These are phyloP conservation scores for Chydorus sphaericus DNA, from an alignment of 2,888 invertebrate species.

Conservation along the genomic window DNA sequence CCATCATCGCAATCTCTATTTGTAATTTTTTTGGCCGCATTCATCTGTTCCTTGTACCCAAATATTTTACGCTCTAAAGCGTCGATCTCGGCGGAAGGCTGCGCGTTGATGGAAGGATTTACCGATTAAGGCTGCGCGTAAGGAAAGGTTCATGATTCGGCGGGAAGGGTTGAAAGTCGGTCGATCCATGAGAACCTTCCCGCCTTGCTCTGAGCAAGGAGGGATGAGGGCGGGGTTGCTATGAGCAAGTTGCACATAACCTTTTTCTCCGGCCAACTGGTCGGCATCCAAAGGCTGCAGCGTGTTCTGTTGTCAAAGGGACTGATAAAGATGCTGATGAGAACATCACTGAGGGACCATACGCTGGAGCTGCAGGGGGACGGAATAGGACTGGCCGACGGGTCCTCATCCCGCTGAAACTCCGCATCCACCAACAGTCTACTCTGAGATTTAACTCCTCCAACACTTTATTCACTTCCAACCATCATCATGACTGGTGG, in stretches of 20 bases:
- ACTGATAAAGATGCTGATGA: conserved; percentile 95
- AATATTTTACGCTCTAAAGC: conserved; percentile 54
- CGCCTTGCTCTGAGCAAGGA: too few species aligned
- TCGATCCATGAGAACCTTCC: conserved; percentile 33
- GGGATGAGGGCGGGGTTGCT: too few species aligned
- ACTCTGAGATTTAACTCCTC: conserved; percentile 88
- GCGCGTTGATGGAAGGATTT: conserved; percentile 31
- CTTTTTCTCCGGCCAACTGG: neutral
- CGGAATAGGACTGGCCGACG: too few species aligned
- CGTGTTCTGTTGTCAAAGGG: conserved; percentile 72
- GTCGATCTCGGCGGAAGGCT: conserved; percentile 48
- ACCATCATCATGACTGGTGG: conserved; percentile 49
- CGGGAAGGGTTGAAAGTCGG: conserved; percentile 58
- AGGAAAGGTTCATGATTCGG: conserved; percentile 59
- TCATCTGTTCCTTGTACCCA: conserved; percentile 77
- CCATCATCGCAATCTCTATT: conserved; percentile 87
- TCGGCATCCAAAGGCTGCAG: conserved; percentile 38
- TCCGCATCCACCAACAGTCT: conserved; percentile 43
- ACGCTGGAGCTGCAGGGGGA: conserved; percentile 74
- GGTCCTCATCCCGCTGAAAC: too few species aligned
- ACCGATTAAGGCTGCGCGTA: conserved; percentile 65
- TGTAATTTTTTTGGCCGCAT: conserved; percentile 77
- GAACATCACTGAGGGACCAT: conserved; percentile 95
- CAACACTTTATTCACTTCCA: conserved; percentile 89
- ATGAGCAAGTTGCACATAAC: too few species aligned